Percentiles rank a stretch among this genome's conserved stretches.
Evolutionary conservation across 2,113 vertebrate genomes (phyloP).

Genomic region (Pseudorhombus dupliciocellatus): DNA sequence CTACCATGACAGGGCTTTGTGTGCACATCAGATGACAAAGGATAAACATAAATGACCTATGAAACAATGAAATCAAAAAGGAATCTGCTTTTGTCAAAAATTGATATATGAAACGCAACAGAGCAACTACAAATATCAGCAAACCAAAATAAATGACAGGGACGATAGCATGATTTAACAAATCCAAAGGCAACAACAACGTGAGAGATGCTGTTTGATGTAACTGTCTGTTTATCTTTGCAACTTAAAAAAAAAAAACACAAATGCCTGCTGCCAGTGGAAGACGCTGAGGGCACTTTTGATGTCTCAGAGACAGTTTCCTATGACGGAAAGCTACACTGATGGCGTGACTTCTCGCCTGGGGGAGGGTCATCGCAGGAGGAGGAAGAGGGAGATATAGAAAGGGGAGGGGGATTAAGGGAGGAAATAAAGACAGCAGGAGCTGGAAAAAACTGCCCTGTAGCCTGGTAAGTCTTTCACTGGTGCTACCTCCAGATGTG

Average conservation of each 20-base stretch:
- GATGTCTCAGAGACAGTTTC: constrained; percentile 67
- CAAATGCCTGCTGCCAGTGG: constrained; percentile 32
- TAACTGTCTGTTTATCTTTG: constrained; percentile 49
- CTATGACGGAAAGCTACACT: constrained; percentile 78
- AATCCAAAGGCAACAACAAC: constrained; percentile 7
- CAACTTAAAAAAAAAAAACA: constrained; percentile 43
- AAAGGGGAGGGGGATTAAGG: constrained; percentile 49
- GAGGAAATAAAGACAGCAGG: constrained; percentile 52
- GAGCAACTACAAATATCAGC: too few relatives aligned
- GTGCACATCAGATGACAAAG: neutral
- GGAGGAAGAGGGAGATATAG: constrained; percentile 41
- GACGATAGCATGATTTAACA: neutral
- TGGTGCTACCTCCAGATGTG: constrained; percentile 69
- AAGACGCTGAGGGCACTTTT: constrained; percentile 62
- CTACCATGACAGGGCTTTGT: neutral
- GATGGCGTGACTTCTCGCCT: constrained; percentile 77
- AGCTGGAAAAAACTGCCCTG: constrained; percentile 41
- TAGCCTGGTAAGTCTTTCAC: constrained; percentile 35
- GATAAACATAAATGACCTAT: neutral
- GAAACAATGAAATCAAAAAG: neutral
- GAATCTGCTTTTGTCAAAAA: neutral
- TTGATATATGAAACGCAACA: neutral
- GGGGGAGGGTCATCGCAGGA: constrained; percentile 77
- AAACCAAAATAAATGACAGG: neutral
- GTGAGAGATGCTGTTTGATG: constrained; percentile 42